phyloP scores from a whole-genome alignment of 1,140 invertebrate genomes.

The Bombus confusus region DNA sequence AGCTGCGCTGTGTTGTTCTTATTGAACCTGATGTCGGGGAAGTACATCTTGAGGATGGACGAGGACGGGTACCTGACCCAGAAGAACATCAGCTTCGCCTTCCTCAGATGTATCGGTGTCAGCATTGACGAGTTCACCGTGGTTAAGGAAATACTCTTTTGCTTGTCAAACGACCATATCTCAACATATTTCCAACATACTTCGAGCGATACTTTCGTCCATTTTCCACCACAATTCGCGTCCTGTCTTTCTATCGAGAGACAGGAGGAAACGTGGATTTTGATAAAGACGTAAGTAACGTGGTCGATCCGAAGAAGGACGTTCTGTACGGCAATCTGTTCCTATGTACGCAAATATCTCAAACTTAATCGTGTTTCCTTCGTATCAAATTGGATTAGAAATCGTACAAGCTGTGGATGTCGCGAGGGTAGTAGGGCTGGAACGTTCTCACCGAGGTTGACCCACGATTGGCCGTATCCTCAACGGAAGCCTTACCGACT shows the following conservation, averaged over 20 bases:
- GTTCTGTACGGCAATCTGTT: constrained; percentile 20
- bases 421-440: constrained; percentile 74
- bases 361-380: constrained; percentile 79
- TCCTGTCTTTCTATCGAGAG: background rate
- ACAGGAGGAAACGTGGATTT: background rate
- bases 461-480: constrained; percentile 81
- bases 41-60: constrained; percentile 99
- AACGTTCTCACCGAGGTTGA: constrained; percentile 74
- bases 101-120: constrained; percentile 99
- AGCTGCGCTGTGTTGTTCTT: constrained; percentile 99
- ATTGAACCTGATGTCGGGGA: constrained; percentile 99
- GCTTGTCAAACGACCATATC: background rate
- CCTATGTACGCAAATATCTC: constrained; percentile 68
- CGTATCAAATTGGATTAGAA: constrained; percentile 81
- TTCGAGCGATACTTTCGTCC: background rate
- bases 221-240: background rate
- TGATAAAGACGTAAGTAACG: too few species aligned
- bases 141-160: constrained; percentile 87
- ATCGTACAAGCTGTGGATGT: constrained; percentile 81
- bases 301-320: background rate
- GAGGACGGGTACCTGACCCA: constrained; percentile 99
- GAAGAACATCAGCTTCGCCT: constrained; percentile 99
- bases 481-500: constrained; percentile 81
- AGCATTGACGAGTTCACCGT: constrained; percentile 95
- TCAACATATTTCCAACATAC: background rate